A percentile compares a stretch with the other conserved stretches of the same genome.
These are phyloP conservation scores for Drosophila seguyi DNA, from an alignment of 1,140 invertebrate genomes.

Conservation along the genomic window DNA sequence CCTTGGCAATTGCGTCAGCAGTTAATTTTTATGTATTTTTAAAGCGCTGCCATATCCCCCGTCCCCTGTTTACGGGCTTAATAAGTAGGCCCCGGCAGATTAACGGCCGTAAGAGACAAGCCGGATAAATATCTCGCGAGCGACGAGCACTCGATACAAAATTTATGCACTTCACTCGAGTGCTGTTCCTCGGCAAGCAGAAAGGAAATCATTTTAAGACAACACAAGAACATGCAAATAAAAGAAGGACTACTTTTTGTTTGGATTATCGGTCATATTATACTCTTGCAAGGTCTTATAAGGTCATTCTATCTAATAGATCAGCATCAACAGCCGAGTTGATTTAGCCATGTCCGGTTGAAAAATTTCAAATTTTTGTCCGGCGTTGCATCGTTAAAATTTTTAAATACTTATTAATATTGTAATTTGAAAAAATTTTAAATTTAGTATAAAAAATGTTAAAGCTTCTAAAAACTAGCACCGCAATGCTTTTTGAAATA, in stretches of 20 bases:
- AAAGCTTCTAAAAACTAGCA: too few relatives aligned
- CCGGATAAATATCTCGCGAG: slow-evolving; percentile 56
- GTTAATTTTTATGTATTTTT: slow-evolving; percentile 81
- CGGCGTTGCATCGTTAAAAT: too few relatives aligned
- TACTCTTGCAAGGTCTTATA: too few relatives aligned
- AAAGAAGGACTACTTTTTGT: slow-evolving; percentile 7
- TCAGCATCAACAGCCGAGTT: too few relatives aligned
- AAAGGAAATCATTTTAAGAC: slow-evolving; percentile 9
- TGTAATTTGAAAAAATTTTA: too few relatives aligned
- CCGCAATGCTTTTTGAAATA: too few relatives aligned
- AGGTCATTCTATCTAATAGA: too few relatives aligned
- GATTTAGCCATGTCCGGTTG: too few relatives aligned
- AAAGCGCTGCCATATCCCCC: slow-evolving; percentile 48
- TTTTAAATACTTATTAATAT: too few relatives aligned
- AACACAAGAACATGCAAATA: slow-evolving; percentile 17
- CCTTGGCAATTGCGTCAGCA: slow-evolving; percentile 71
- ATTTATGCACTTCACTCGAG: slow-evolving; percentile 60
- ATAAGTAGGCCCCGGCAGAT: slow-evolving; percentile 67
- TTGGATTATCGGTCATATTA: neutral
- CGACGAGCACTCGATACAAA: slow-evolving; percentile 34
- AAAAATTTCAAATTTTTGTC: too few relatives aligned
- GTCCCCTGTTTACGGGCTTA: slow-evolving; percentile 42
- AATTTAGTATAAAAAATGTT: too few relatives aligned
- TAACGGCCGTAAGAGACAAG: slow-evolving; percentile 49
- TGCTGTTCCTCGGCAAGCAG: slow-evolving; percentile 7